Evolutionary conservation across 2,888 invertebrate species (phyloP).

Genomic region (Chalcis sispes): DNA sequence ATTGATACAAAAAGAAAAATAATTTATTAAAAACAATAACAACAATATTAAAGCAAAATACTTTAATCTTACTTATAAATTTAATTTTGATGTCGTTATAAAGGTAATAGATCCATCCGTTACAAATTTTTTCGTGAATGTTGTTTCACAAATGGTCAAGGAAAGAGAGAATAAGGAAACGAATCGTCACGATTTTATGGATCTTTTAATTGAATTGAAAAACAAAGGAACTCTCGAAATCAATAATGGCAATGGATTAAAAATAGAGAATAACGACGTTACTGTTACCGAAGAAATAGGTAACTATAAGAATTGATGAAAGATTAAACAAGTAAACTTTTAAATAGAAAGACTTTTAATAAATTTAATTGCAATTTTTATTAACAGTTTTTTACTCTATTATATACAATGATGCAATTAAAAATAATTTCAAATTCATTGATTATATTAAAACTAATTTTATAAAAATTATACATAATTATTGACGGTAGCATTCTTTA

Average conservation of each 20-base stretch:
- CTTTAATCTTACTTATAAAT: no score
- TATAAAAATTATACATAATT: no score
- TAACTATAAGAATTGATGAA: slow-evolving; percentile 4
- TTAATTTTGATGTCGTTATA: no score
- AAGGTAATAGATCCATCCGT: slow-evolving; percentile 70
- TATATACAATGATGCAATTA: no score
- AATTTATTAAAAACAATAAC: no score
- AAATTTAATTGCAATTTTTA: neutral
- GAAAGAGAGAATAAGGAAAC: slow-evolving; percentile 67
- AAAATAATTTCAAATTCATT: no score
- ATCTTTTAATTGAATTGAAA: slow-evolving; percentile 73
- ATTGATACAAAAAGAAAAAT: no score
- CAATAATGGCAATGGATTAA: slow-evolving; percentile 18
- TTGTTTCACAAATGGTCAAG: slow-evolving; percentile 71
- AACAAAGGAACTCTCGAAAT: slow-evolving; percentile 57
- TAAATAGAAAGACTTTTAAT: slow-evolving; percentile 24
- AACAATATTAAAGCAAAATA: no score
- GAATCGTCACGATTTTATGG: slow-evolving; percentile 74
- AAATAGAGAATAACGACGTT: slow-evolving; percentile 17
- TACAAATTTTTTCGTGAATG: slow-evolving; percentile 70
- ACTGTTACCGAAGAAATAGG: slow-evolving; percentile 34
- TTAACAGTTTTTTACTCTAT: neutral
- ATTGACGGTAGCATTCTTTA: no score
- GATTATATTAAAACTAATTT: no score
- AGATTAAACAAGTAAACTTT: no score